These are phyloP conservation scores for Hirtodrosophila trivittata DNA, from an alignment of 2,888 invertebrate genomes.

Conservation along the genomic window DNA sequence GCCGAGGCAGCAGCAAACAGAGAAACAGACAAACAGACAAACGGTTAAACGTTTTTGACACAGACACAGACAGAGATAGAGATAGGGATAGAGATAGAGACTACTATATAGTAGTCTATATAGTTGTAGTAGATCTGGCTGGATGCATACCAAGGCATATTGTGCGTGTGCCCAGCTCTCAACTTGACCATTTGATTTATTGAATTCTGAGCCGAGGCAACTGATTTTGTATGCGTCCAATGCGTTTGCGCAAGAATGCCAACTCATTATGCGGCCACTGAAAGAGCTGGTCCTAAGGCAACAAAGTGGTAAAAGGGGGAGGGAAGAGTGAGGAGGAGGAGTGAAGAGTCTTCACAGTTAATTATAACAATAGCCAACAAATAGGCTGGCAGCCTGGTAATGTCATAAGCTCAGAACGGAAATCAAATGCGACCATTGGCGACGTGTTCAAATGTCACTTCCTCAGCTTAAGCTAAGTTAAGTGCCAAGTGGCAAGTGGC, in stretches of 20 bases:
- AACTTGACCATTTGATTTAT: conserved; percentile 64
- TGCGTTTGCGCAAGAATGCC: conserved; percentile 65
- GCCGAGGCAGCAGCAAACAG: conserved; percentile 37
- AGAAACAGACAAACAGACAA: conserved; percentile 3
- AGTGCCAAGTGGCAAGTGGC: background rate
- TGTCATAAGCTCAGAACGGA: conserved; percentile 54
- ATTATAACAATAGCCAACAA: conserved; percentile 68
- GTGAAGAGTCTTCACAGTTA: conserved; percentile 62
- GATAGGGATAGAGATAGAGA: conserved; percentile 7
- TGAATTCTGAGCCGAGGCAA: conserved; percentile 51
- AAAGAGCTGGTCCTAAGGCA: background rate
- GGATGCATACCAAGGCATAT: conserved; percentile 68
- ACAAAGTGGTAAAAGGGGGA: background rate
- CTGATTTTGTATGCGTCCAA: conserved; percentile 69
- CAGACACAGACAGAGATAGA: conserved; percentile 17
- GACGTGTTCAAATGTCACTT: conserved; percentile 63
- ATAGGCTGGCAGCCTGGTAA: conserved; percentile 45
- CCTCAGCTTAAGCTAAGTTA: conserved; percentile 51
- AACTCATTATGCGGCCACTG: conserved; percentile 65
- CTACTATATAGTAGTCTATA: background rate
- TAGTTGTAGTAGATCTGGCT: conserved; percentile 14
- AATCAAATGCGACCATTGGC: conserved; percentile 49
- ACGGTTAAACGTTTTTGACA: conserved; percentile 40
- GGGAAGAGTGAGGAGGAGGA: background rate
- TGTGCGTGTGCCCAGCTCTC: conserved; percentile 66